Evolutionary conservation across 2,888 invertebrate species (phyloP), one percentile per base, ranked within the genome.

Genomic region (Chydorus sphaericus): DNA sequence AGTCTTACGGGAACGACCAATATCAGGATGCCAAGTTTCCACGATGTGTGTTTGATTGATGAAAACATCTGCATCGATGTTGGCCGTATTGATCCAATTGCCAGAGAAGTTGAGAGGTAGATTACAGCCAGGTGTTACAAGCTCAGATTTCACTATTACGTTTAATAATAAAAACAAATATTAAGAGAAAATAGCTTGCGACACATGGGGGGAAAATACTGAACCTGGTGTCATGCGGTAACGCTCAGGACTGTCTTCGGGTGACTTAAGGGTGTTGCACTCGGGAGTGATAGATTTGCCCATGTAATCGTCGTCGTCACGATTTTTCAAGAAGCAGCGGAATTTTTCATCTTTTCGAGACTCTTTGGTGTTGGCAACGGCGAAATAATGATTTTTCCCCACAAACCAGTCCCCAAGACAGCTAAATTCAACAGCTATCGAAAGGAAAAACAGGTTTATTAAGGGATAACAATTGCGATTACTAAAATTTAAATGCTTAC

Each of bases 21-120:
- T 87, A 70, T 96, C 94, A 0, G 94, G 93, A 70, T 88, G 88
- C 72, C 88, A 92, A 0, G 88, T 91, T 72, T 94, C 94, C 63
- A 92, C 87, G 36, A 97, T 92, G 67, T 96, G 96, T 0, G 96
- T 97, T 66, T 91, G 88, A 66, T 96, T 96, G 38, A 97, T 91
- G 48, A 80, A 77, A 1, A 93, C 83, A 70, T 93, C 90, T 0
- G 94, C 94, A 69, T 94, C 93, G 61, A 92, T 87, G 67, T 96
- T 94, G 1, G 94, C 94, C 0, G 96, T 94, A 66, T 96, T 96
- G 54, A 94, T 89, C 96, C 96, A 97, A 23, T 86, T 81, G 0
- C 97, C 94, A 0, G 85, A 81, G 70, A 92, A 92, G 68, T 96
- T 94, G 68, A 90, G 85, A 0, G 96, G 93, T 58, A 97, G 71